Base-by-base conservation (phyloP, 2,797 vertebrate genomes). In the Oryzias dopingdopingensis region DNA sequence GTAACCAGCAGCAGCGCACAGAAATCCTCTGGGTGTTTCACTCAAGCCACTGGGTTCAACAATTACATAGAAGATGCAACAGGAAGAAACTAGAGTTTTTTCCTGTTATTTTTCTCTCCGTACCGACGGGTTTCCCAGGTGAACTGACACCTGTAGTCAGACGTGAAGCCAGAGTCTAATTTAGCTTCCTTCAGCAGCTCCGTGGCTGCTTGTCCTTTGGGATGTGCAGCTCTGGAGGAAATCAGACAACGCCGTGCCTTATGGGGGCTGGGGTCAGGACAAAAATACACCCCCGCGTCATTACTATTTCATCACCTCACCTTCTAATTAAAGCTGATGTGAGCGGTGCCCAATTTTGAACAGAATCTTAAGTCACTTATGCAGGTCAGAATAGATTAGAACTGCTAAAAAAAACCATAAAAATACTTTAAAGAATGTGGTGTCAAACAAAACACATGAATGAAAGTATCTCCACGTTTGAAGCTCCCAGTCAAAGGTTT, bases 311-410 rank as follows among this genome's bases (percentile, higher is more conserved):
- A 77, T 80, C 23, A 43, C 32, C 52, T 56, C 24, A 52, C 37
- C 46, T 65, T 86, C 84, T 70, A 78, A 86, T 75, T 80, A 76
- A 70, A 83, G 42, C 82, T 81, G 62, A 83, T 67, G 52, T 56
- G 47, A 51, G 22, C 32, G 37, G 54, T 41, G 23, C 52, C 62
- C 62, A 52, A 55, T 63, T 55, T 71, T 73, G 46, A 23, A 59
- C 53, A 50, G 58, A 44, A 24, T 20, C 84, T 82, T 76, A 76
- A 79, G 72, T 73, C 51, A 49, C 64, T 71, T 80, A 56, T 69
- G 46, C 57, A 43, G 55, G 40, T 42, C 63, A 61, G 49, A 58
- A 80, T 53, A 40, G 62, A 76, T 50, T 70, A 70, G 40, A 24
- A 67, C 49, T 52, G 60, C 55, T 65, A 57, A 59, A 72, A 72